Conservation (phyloP, 2,888 invertebrate species). For the Trachelus troglodyta region DNA sequence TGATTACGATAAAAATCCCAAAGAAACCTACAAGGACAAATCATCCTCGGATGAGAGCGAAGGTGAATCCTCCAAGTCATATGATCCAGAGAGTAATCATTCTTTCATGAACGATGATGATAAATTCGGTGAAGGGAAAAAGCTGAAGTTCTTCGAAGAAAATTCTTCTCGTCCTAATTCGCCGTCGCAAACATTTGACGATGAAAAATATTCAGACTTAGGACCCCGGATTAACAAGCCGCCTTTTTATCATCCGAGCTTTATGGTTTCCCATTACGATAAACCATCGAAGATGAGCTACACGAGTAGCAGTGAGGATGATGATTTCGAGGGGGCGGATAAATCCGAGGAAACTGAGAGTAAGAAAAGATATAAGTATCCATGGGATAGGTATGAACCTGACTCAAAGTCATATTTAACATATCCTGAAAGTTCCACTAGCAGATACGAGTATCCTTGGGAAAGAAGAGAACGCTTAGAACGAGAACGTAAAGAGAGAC, state of each 20-base stretch:
- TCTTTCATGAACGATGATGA: neutral
- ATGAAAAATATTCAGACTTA: slow-evolving; percentile 48
- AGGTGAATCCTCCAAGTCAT: slow-evolving; percentile 3
- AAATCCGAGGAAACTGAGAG: slow-evolving; percentile 32
- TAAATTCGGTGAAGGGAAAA: slow-evolving; percentile 28
- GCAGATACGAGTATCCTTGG: slow-evolving; percentile 59
- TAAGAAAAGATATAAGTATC: slow-evolving; percentile 45
- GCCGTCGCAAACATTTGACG: slow-evolving; percentile 53
- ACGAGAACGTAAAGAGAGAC: slow-evolving; percentile 19
- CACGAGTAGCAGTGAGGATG: slow-evolving; percentile 8
- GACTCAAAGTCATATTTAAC: slow-evolving; percentile 31
- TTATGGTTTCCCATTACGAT: slow-evolving; percentile 38
- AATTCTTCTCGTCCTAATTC: slow-evolving; percentile 47
- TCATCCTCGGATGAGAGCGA: slow-evolving; percentile 13
- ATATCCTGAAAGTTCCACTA: slow-evolving; percentile 25
- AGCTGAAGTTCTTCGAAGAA: slow-evolving; percentile 33
- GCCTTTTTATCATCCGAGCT: slow-evolving; percentile 53
- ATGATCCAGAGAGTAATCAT: too few species aligned
- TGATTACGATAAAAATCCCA: neutral
- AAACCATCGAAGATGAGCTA: slow-evolving; percentile 18
- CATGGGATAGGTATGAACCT: slow-evolving; percentile 47
- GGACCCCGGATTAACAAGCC: slow-evolving; percentile 57
- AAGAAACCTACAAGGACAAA: slow-evolving; percentile 18
- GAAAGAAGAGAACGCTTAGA: slow-evolving; percentile 52
- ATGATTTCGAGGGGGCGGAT: slow-evolving; percentile 22